These are phyloP conservation scores for Callorhinus ursinus DNA, from an alignment of 2,113 vertebrate species.

Conservation along the genomic window DNA sequence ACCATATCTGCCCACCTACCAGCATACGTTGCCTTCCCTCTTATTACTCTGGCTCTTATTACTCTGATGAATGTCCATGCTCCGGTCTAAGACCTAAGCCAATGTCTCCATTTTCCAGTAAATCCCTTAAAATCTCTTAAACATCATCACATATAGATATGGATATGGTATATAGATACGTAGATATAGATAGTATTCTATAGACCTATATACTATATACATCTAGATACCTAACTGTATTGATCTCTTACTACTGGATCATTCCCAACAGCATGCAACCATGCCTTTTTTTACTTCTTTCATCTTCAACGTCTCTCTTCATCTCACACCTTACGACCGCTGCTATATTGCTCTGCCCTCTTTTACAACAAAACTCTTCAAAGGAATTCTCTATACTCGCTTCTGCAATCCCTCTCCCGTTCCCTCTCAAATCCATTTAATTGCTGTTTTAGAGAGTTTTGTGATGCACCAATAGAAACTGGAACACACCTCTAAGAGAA, in stretches of 20 bases:
- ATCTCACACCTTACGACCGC: neutral
- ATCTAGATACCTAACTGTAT: neutral
- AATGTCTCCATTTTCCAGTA: neutral
- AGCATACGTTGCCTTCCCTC: neutral
- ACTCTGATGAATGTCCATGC: too few relatives aligned
- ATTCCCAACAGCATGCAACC: neutral
- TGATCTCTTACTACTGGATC: neutral
- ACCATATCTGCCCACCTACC: neutral
- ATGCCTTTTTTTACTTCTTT: neutral
- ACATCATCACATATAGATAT: neutral
- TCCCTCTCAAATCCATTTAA: neutral
- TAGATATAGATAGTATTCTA: neutral
- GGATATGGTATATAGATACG: neutral
- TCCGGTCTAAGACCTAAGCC: neutral
- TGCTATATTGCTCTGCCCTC: neutral
- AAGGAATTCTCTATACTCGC: neutral
- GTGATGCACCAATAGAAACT: neutral
- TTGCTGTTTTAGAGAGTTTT: neutral
- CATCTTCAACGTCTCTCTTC: neutral
- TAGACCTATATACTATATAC: neutral
- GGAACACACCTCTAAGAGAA: neutral
- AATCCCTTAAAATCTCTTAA: neutral
- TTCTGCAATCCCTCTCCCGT: neutral
- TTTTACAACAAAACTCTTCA: neutral
- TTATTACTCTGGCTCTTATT: neutral